These are phyloP conservation scores for Anolis sagrei DNA, from an alignment of 2,113 vertebrate genomes.

Conservation along the genomic window DNA sequence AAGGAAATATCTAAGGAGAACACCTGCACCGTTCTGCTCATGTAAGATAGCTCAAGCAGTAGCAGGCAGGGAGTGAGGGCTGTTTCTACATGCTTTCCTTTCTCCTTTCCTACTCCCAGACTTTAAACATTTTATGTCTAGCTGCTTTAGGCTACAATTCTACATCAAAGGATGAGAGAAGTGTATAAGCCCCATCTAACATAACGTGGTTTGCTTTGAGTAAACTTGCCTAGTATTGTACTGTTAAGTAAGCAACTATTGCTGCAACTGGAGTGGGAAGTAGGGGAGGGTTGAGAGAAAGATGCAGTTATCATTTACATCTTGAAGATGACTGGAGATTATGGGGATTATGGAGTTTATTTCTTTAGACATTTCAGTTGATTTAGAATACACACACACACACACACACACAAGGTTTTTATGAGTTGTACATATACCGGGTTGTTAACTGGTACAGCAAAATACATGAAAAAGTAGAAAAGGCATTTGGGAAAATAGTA, in stretches of 20 bases:
- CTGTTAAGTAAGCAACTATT: not conserved
- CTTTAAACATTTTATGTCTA: not conserved
- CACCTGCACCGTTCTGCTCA: not conserved
- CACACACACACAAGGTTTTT: too few relatives aligned
- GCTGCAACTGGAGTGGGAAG: not conserved
- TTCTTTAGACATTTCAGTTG: too few relatives aligned
- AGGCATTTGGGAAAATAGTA: too few relatives aligned
- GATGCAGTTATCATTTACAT: too few relatives aligned
- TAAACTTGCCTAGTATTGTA: not conserved
- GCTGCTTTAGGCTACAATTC: not conserved
- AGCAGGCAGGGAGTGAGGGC: not conserved
- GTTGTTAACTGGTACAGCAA: too few relatives aligned
- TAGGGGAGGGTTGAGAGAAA: too few relatives aligned
- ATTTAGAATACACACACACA: too few relatives aligned
- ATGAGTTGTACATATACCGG: too few relatives aligned
- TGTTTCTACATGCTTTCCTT: not conserved
- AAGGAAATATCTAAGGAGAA: not conserved
- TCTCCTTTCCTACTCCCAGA: too few relatives aligned
- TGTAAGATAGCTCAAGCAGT: not conserved
- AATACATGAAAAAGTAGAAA: too few relatives aligned
- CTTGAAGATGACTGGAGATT: too few relatives aligned
- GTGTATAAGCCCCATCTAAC: not conserved
- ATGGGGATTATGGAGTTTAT: too few relatives aligned
- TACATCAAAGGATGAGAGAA: not conserved
- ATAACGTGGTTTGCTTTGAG: not conserved